A percentile compares a stretch with the other conserved stretches of the same genome.
Conservation (phyloP, 2,888 invertebrate species). For the Coremacera marginata region DNA sequence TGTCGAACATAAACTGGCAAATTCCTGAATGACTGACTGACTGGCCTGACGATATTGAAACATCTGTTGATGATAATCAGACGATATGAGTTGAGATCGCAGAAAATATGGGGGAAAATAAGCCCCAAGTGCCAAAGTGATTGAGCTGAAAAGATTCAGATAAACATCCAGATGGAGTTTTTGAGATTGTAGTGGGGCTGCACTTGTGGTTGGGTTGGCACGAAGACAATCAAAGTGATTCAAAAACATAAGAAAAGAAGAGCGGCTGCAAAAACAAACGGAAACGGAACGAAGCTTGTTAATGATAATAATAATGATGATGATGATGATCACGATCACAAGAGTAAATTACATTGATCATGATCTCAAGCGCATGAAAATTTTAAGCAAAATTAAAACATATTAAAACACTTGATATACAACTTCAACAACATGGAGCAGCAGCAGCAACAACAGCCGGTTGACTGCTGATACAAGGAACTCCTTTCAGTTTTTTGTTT, state of each 20-base stretch:
- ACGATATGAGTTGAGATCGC: neutral
- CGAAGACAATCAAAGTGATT: slow-evolving; percentile 17
- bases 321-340: no score
- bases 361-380: neutral
- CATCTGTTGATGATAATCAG: slow-evolving; percentile 31
- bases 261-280: neutral
- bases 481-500: slow-evolving; percentile 13
- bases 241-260: neutral
- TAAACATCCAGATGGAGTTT: slow-evolving; percentile 2
- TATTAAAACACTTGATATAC: neutral
- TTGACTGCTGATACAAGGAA: slow-evolving; percentile 1
- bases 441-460: no score
- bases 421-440: neutral
- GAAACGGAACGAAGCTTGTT: slow-evolving; percentile 18
- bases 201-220: neutral
- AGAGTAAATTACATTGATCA: no score
- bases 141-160: neutral
- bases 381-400: slow-evolving; percentile 11
- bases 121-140: slow-evolving; percentile 16
- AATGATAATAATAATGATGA: neutral
- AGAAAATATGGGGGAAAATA: neutral
- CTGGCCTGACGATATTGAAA: slow-evolving; percentile 10
- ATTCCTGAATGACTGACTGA: slow-evolving; percentile 9
- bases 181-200: no score
- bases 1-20: slow-evolving; percentile 12